A percentile compares a stretch with the other conserved stretches of the same genome.
phyloP scores from a whole-genome alignment of 2,888 invertebrate species.

The Drosophila peninsularis region DNA sequence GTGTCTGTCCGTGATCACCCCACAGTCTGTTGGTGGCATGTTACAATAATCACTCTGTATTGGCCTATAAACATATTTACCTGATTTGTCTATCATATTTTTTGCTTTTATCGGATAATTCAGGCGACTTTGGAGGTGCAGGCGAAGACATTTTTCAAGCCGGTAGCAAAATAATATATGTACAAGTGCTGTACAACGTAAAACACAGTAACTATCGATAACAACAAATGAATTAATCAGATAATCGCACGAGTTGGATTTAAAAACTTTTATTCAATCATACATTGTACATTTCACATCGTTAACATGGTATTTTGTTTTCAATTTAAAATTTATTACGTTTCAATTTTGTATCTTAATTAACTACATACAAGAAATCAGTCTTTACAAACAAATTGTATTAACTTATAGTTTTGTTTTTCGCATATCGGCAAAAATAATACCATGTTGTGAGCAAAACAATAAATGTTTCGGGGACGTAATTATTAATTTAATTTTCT shows the following conservation, averaged over 20 bases:
- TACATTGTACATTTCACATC: conserved; percentile 56
- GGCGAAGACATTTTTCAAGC: conserved; percentile 83
- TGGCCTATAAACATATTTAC: conserved; percentile 72
- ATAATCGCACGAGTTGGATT: not conserved
- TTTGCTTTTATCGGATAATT: conserved; percentile 89
- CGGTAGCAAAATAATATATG: conserved; percentile 52
- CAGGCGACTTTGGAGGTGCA: conserved; percentile 87
- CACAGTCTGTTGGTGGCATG: conserved; percentile 89
- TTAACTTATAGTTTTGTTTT: conserved; percentile 53
- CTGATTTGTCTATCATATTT: conserved; percentile 92
- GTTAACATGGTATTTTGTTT: conserved; percentile 30
- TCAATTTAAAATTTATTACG: conserved; percentile 55
- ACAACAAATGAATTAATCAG: not conserved
- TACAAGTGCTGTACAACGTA: conserved; percentile 48
- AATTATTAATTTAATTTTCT: conserved; percentile 36
- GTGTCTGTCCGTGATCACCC: conserved; percentile 98
- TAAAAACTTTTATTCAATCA: conserved; percentile 68
- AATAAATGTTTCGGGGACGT: conserved; percentile 43
- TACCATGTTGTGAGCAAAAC: conserved; percentile 70
- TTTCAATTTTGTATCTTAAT: conserved; percentile 46
- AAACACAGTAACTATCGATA: conserved; percentile 25
- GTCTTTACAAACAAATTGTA: conserved; percentile 78
- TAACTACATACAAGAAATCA: conserved; percentile 71
- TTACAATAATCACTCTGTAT: not conserved
- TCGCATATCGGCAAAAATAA: conserved; percentile 55